Evolutionary conservation across 2,113 vertebrate genomes (phyloP).

Genomic region (Sinocyclocheilus anophthalmus): DNA sequence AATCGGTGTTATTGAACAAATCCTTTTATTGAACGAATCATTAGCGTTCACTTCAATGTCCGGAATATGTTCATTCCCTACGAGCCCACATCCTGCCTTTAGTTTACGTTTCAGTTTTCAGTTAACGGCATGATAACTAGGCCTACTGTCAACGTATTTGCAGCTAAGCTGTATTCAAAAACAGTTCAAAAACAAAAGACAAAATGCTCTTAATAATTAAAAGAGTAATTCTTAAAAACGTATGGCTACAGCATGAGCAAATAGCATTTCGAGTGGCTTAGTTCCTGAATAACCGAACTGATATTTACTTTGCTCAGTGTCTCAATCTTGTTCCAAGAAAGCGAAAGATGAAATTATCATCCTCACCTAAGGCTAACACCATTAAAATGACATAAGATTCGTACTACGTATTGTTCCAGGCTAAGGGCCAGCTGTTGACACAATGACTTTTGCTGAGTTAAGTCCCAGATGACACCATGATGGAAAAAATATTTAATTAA

Average conservation of each 20-base stretch:
- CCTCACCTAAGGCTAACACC: neutral
- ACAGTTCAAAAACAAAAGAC: neutral
- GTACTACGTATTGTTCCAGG: too few relatives aligned
- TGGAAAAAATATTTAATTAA: neutral
- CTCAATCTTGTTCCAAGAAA: too few relatives aligned
- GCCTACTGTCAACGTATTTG: neutral
- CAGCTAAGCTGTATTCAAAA: neutral
- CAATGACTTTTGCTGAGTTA: too few relatives aligned
- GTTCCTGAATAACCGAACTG: too few relatives aligned
- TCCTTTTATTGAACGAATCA: neutral
- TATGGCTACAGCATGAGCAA: too few relatives aligned
- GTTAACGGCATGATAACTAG: neutral
- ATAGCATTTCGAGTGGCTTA: too few relatives aligned
- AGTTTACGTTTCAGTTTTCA: neutral
- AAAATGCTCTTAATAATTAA: too few relatives aligned
- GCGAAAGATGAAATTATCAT: neutral
- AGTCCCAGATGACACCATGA: neutral
- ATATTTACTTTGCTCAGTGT: too few relatives aligned
- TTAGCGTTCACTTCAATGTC: neutral
- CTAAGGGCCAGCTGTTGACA: too few relatives aligned
- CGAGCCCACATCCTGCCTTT: too few relatives aligned
- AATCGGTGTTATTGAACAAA: constrained; percentile 2
- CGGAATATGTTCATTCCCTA: neutral
- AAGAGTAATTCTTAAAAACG: too few relatives aligned
- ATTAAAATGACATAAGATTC: neutral